Base-by-base conservation (phyloP, 2,888 invertebrate genomes). In the Taphrorychus bicolor region DNA sequence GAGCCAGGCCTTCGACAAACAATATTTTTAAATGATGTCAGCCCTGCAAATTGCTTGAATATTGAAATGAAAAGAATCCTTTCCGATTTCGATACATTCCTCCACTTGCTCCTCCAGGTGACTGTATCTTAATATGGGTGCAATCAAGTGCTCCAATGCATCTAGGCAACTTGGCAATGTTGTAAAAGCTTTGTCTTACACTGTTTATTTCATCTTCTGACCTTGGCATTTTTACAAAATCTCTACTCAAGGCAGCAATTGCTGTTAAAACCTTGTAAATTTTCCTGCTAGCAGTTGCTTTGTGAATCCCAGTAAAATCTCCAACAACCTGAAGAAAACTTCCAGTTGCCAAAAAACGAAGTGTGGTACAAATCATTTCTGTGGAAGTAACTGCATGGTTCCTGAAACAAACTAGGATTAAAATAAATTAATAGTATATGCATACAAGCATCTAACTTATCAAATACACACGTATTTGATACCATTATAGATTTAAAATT, bases 31-130 rank as follows among this genome's bases (percentile, higher is more conserved):
- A 52, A 45, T 58, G 14, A 71, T 69, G 9, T 72, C 41, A 9
- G 76, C 68, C 63, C 73, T 69, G 41, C 73, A 67, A 5, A 77
- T 62, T 9, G 68, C 70, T 71, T 78, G 74, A 0, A 75, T 72
- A 72, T 77, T 76, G 5, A n/a, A 72, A 65, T 3, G 75, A 76
- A 63, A 76, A 74, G 49, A 65, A 75, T 1, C 67, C 69, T 65
- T 77, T 75, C 42, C 74, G 54, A 19, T 76, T 77, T 18, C 76
- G 63, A 59, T 63, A 77, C 17, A 69, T 63, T 68, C 76, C 76
- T 19, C 76, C 75, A 60, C 71, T 22, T 5, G 69, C 41, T 24
- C 71, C 71, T 57, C 75, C 77, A 45, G 76, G 76, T 77, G 76
- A 0, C 75, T 77, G n/a, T n/a, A n/a, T n/a, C n/a, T n/a, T n/a